phyloP scores from a whole-genome alignment of 1,140 invertebrate genomes.

The Penaeus vannamei region DNA sequence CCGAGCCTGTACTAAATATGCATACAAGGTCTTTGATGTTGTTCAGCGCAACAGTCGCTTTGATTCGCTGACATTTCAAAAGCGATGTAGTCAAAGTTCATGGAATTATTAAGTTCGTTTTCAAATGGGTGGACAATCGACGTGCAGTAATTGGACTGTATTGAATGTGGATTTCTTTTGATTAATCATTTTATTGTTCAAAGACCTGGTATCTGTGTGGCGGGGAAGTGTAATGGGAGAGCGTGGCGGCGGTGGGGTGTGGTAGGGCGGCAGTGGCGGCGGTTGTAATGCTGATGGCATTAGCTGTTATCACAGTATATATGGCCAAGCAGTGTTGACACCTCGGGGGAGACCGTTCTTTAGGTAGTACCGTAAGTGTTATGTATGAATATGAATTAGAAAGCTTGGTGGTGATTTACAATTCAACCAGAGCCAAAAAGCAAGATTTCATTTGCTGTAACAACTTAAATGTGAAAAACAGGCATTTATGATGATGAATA shows the following conservation, averaged over 20 bases:
- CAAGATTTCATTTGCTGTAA: too few relatives aligned
- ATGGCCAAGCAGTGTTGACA: too few relatives aligned
- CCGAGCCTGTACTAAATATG: conserved; percentile 34
- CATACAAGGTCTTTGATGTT: conserved; percentile 35
- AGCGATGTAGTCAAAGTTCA: conserved; percentile 51
- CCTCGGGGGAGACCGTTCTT: too few relatives aligned
- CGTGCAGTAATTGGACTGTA: conserved; percentile 57
- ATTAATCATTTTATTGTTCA: conserved; percentile 57
- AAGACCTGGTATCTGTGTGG: conserved; percentile 19
- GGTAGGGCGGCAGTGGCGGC: too few relatives aligned
- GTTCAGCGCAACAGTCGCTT: conserved; percentile 1
- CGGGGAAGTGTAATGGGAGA: background rate
- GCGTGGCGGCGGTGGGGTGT: background rate
- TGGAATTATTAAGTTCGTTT: conserved; percentile 58
- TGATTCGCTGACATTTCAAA: conserved; percentile 48
- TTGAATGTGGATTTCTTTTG: conserved; percentile 57
- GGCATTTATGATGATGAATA: too few relatives aligned
- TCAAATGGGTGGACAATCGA: conserved; percentile 56
- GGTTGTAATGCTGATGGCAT: too few relatives aligned
- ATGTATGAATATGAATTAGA: too few relatives aligned
- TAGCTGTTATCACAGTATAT: too few relatives aligned
- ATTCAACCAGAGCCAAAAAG: too few relatives aligned
- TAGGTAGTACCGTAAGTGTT: too few relatives aligned
- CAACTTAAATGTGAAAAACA: too few relatives aligned
- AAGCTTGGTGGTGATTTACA: too few relatives aligned